Conservation (phyloP, 2,113 vertebrate genomes). For the Alligator sinensis region DNA sequence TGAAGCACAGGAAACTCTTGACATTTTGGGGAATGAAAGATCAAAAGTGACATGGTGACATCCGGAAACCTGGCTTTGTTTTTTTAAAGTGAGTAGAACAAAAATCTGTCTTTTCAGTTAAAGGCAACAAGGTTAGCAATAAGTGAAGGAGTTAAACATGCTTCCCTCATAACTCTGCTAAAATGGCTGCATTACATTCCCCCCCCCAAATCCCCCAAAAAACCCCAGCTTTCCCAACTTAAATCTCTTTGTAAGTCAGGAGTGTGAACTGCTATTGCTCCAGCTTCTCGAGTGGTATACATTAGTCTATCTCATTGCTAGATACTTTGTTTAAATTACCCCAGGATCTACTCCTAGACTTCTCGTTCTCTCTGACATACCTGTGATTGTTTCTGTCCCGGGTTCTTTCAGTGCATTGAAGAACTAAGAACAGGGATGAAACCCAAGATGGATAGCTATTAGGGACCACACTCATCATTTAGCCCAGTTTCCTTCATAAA, state of each 20-base stretch:
- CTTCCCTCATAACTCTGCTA: not conserved
- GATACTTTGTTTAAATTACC: not conserved
- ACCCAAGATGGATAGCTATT: not conserved
- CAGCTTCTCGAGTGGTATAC: not conserved
- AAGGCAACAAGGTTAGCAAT: not conserved
- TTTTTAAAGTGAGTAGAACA: not conserved
- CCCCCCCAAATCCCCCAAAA: not conserved
- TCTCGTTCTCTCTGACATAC: not conserved
- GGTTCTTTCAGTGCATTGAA: not conserved
- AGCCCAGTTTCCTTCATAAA: not conserved
- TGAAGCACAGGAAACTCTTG: not conserved
- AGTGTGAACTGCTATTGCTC: not conserved
- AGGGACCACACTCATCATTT: not conserved
- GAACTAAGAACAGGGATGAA: not conserved
- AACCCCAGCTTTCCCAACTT: not conserved
- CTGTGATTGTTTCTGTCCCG: not conserved
- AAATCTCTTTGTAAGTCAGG: not conserved
- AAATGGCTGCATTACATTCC: not conserved
- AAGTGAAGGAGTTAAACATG: not conserved
- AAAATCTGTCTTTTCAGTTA: not conserved
- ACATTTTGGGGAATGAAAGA: not conserved
- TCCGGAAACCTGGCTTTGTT: slow-evolving; percentile 10
- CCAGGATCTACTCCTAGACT: not conserved
- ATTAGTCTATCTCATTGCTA: not conserved
- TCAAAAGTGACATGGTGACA: slow-evolving; percentile 1